Conservation (phyloP, 2,888 invertebrate genomes). For the Leptopilina syphax region DNA sequence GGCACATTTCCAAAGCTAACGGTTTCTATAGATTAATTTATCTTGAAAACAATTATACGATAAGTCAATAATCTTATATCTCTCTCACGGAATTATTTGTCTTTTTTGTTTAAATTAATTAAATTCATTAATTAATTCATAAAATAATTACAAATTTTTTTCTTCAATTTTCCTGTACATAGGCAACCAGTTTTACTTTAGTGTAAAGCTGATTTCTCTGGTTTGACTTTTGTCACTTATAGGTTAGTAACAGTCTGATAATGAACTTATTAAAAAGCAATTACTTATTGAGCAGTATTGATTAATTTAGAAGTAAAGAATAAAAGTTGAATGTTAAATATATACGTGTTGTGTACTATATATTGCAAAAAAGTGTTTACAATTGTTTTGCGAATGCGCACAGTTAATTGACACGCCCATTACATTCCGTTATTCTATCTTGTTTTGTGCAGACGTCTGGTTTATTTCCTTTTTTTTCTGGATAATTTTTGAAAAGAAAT, state of each 20-base stretch:
- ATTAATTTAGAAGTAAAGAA: background rate
- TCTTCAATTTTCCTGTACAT: background rate
- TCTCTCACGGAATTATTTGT: background rate
- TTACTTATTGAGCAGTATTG: background rate
- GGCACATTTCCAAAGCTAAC: background rate
- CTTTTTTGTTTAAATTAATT: too few relatives aligned
- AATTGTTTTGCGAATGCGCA: constrained; percentile 4
- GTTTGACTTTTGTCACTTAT: too few relatives aligned
- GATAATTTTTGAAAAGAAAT: background rate
- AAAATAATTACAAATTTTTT: background rate
- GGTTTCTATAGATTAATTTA: background rate
- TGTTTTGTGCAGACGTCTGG: background rate
- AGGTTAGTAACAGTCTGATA: too few relatives aligned
- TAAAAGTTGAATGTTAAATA: background rate
- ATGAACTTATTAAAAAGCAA: too few relatives aligned
- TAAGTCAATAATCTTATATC: background rate
- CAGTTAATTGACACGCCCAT: constrained; percentile 3
- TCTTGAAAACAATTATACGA: background rate
- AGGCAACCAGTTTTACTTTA: background rate
- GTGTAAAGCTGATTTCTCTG: background rate
- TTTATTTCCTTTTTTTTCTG: background rate
- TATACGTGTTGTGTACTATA: background rate
- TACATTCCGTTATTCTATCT: background rate
- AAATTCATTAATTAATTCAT: too few relatives aligned
- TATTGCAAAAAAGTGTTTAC: background rate